Evolutionary conservation across 2,797 vertebrate genomes (phyloP).

Genomic region (Menidia menidia): DNA sequence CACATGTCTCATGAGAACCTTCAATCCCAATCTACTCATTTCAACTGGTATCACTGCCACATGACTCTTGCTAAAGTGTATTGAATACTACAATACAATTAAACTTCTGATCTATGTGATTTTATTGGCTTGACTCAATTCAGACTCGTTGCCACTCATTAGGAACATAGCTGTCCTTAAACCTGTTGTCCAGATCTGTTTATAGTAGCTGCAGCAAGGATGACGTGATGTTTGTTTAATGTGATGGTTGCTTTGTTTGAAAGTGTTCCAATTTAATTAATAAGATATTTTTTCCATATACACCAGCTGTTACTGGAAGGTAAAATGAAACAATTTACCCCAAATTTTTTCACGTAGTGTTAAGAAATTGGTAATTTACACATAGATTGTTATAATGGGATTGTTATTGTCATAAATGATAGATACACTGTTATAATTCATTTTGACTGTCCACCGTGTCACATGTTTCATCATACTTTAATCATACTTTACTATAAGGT

Average conservation of each 20-base stretch:
- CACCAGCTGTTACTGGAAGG: background rate
- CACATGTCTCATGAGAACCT: conserved; percentile 14
- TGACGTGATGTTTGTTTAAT: background rate
- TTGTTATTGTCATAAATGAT: background rate
- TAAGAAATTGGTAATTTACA: conserved; percentile 4
- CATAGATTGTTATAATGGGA: background rate
- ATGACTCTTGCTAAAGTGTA: conserved; percentile 5
- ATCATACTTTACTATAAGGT: conserved; percentile 4
- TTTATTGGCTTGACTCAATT: background rate
- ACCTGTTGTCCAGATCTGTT: background rate
- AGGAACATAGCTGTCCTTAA: background rate
- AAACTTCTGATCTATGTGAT: too few species aligned
- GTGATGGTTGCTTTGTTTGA: background rate
- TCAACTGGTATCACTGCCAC: conserved; percentile 3
- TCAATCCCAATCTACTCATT: conserved; percentile 8
- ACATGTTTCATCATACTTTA: conserved; percentile 5
- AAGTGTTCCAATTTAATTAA: background rate
- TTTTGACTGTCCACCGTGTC: conserved; percentile 5
- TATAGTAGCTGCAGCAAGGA: background rate
- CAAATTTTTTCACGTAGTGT: too few species aligned
- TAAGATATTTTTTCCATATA: background rate
- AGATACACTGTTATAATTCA: conserved; percentile 4
- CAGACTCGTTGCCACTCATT: conserved; percentile 3
- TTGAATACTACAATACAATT: too few species aligned
- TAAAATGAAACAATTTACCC: too few species aligned